Evolutionary conservation across 2,797 vertebrate species (phyloP), one percentile per base, ranked within the genome.

Genomic region (Prunella strophiata): DNA sequence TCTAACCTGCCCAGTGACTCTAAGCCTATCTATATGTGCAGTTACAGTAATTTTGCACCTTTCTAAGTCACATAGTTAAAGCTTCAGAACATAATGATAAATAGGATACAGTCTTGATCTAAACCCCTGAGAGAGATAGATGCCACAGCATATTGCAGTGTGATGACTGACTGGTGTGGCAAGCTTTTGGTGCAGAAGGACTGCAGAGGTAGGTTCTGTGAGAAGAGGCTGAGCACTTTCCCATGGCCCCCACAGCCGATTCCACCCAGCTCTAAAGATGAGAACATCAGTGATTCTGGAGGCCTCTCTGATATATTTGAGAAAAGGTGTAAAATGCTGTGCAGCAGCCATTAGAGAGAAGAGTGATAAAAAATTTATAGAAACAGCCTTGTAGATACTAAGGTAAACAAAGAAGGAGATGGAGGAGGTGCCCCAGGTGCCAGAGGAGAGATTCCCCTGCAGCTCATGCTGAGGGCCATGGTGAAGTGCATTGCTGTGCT

Each of bases 381-480:
- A 48, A 36, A 36, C 2, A 52, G 4, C 23, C 14, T 50, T 29
- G 23, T 22, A 45, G 27, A 10, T 42, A 26, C 6, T 23, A 54
- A 63, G 6, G 11, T 27, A 9, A 32, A 5, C 0, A 1, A 43
- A 62, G 27, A n/a, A 50, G 26, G 16, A 45, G 13, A 7, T 0
- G 0, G 2, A 75, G 32, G 7, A 59, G 4, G 13, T 3, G 2
- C 1, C 2, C 4, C 13, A 30, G 23, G 3, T 7, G 2, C 10
- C 0, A 0, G 30, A 63, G 50, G 11, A 57, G 32, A 23, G 27
- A 12, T 55, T 76, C 10, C 10, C 16, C 27, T n/a, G 40, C 16
- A 61, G 12, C 6, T 7, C 3, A 1, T 10, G 22, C 19, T 62
- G 17, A 81, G 22, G 7, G 27, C 8, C 22, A 6, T 11, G 22